Conservation (phyloP, 2,113 vertebrate genomes). For the Heptranchias perlo region DNA sequence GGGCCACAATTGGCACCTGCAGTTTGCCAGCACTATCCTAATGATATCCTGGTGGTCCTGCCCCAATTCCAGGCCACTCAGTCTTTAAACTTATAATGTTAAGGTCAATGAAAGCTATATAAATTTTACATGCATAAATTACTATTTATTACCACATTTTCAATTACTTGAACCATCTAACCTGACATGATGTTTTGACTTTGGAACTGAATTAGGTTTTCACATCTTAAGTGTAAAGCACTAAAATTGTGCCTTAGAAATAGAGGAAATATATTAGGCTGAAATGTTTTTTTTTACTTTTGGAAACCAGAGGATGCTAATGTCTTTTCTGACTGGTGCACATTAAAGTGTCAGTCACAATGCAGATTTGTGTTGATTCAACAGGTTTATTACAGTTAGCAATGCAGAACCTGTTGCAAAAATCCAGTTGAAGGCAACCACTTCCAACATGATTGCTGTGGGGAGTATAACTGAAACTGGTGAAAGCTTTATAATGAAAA, state of each 20-base stretch:
- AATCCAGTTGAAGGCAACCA: not conserved
- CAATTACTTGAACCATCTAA: not conserved
- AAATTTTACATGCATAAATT: no score
- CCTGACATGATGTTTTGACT: not conserved
- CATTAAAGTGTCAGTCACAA: not conserved
- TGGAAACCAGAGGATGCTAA: not conserved
- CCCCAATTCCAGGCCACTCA: not conserved
- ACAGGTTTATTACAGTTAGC: not conserved
- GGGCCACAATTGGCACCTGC: not conserved
- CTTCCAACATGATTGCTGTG: not conserved
- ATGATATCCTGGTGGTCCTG: not conserved
- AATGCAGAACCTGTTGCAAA: not conserved
- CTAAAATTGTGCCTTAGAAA: not conserved
- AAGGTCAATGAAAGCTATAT: not conserved
- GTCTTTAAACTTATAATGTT: not conserved
- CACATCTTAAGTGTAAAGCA: not conserved
- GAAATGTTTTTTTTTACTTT: no score
- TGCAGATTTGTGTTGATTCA: not conserved
- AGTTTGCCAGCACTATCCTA: not conserved
- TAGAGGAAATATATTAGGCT: not conserved
- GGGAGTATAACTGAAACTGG: not conserved
- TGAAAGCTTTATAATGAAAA: not conserved
- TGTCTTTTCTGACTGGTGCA: not conserved
- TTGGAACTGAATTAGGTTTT: no score
- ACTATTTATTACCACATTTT: not conserved